phyloP scores from a whole-genome alignment of 2,888 invertebrate genomes.

The Eutolmus rufibarbis region DNA sequence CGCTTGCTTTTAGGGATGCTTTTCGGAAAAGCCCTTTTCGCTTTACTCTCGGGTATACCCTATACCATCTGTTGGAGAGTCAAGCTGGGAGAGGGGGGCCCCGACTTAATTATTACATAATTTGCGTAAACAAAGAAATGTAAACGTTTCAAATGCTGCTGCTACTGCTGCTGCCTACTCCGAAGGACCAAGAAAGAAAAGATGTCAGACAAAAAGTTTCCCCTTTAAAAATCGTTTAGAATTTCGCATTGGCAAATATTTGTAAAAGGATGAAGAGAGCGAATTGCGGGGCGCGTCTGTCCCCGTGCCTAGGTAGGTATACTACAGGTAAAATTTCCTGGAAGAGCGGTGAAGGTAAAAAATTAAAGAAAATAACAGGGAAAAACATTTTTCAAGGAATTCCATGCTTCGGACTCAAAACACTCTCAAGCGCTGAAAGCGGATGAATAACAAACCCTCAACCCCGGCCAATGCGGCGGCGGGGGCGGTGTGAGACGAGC shows the following conservation, averaged over 20 bases:
- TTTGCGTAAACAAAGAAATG: not conserved
- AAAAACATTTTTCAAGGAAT: slow-evolving; percentile 3
- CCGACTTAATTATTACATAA: not conserved
- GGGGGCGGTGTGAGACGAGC: not conserved
- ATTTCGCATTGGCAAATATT: slow-evolving; percentile 1
- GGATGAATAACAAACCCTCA: not conserved
- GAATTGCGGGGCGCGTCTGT: not conserved
- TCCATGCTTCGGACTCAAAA: not conserved
- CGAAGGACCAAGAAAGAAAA: not conserved
- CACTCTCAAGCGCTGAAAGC: not conserved
- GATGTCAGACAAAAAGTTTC: not conserved
- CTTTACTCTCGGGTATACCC: no score
- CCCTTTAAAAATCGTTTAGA: not conserved
- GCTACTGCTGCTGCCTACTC: not conserved
- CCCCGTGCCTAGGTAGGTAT: not conserved
- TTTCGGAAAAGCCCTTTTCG: not conserved
- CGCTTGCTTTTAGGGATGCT: not conserved
- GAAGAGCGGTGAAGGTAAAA: not conserved
- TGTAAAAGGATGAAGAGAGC: not conserved
- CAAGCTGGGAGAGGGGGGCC: not conserved
- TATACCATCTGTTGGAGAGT: not conserved
- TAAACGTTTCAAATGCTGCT: not conserved
- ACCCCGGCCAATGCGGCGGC: not conserved
- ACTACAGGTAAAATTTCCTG: not conserved
- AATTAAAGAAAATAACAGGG: not conserved